Evolutionary conservation across 2,888 invertebrate genomes (phyloP), one percentile per base, ranked within the genome.

Genomic region (Lycia hirtaria): DNA sequence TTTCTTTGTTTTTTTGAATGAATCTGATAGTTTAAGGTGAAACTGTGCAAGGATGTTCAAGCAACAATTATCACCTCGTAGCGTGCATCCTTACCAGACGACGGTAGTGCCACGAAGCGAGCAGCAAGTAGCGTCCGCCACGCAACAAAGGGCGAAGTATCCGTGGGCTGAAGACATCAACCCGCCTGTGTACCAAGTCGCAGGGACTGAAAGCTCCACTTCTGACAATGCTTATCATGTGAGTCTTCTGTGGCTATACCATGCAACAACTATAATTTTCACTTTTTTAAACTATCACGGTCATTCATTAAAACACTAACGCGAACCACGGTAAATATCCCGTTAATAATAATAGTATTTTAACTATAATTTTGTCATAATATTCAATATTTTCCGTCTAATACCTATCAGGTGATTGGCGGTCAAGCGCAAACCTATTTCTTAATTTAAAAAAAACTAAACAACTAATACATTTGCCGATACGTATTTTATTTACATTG

Each of bases 181-280:
- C 60, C 67, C 84, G 3, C 83, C 87, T 15, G 78, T 86, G 7
- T 89, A 88, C 64, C 91, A 90, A 64, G 83, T 86, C 28, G 75
- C 89, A 30, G 90, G 87, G 5, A 91, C 92, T 1, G 92, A 92
- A 48, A 92, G 92, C 66, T 92, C 92, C n/a, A 85, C 87, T 14
- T 92, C 92, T 0, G 92, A 92, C 55, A 87, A 84, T 71, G 87
- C 87, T 7, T 92, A 92, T 64, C 87, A 92, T 71, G 92, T 92
- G 75, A 65, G 83, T 73, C 41, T 14, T 19, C 14, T 55, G 7
- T 45, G 15, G 9, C 14, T n/a, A 10, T 4, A 17, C 3, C 15
- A 10, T 5, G 3, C 4, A 5, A 32, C n/a, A n/a, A n/a, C n/a
- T n/a, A n/a, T n/a, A n/a, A n/a, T n/a, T n/a, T n/a, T n/a, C n/a